Evolutionary conservation across 2,797 vertebrate species (phyloP).

Genomic region (Sebastes steindachneri): DNA sequence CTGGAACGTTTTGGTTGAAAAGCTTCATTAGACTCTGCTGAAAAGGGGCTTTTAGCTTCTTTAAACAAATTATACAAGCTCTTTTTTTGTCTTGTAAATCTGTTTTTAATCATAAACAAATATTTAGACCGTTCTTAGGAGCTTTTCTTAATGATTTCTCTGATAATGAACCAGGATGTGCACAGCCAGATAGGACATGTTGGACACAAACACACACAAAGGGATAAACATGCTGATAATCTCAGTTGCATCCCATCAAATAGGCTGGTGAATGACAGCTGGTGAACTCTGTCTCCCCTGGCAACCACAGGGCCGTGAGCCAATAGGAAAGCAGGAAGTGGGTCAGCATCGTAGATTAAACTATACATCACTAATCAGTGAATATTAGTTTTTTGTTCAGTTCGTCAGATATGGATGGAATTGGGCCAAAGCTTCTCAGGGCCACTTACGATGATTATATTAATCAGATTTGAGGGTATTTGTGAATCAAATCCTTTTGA

Average conservation of each 20-base stretch:
- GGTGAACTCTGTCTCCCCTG: conserved; percentile 47
- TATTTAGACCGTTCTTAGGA: no score
- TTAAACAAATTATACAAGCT: background rate
- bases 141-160: background rate
- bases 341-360: conserved; percentile 53
- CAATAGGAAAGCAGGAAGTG: conserved; percentile 49
- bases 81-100: background rate
- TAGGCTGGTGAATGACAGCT: conserved; percentile 57
- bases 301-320: conserved; percentile 34
- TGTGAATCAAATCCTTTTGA: conserved; percentile 40
- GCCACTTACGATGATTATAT: conserved; percentile 63
- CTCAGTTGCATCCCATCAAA: conserved; percentile 36
- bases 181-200: background rate
- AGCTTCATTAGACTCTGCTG: background rate
- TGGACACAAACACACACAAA: background rate
- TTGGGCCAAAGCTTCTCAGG: conserved; percentile 51
- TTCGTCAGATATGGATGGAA: conserved; percentile 36
- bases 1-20: background rate
- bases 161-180: background rate
- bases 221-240: conserved; percentile 38
- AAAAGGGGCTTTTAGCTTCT: background rate
- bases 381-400: conserved; percentile 42
- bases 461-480: conserved; percentile 60
- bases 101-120: background rate
- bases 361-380: conserved; percentile 11